Conservation (phyloP, 2,113 vertebrate genomes). For the Perccottus glenii region DNA sequence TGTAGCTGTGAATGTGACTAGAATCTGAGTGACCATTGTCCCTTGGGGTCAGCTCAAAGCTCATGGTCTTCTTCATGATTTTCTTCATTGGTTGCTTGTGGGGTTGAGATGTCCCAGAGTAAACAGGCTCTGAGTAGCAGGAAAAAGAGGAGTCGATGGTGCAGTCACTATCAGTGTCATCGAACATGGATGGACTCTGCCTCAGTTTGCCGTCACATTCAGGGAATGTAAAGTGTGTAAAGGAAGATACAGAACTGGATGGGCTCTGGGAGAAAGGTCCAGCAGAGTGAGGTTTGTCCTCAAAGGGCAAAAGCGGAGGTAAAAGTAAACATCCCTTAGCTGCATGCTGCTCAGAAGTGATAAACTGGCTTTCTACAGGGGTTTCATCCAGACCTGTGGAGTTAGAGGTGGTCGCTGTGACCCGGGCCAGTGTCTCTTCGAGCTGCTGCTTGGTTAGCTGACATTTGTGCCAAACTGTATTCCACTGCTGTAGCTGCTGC, state of each 20-base stretch:
- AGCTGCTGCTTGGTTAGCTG: constrained; percentile 74
- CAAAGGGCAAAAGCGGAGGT: constrained; percentile 45
- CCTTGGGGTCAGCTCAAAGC: constrained; percentile 68
- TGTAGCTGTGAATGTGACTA: constrained; percentile 76
- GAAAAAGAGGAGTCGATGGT: constrained; percentile 76
- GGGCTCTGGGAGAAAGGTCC: constrained; percentile 59
- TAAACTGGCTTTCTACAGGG: constrained; percentile 13
- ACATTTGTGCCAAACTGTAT: constrained; percentile 74
- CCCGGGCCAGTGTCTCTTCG: constrained; percentile 69
- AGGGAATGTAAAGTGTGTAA: constrained; percentile 58
- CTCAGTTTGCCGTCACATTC: constrained; percentile 53
- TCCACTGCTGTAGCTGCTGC: constrained; percentile 76
- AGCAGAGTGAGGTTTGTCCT: constrained; percentile 60
- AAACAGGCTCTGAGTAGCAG: constrained; percentile 76
- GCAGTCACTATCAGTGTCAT: constrained; percentile 81
- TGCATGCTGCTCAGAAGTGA: constrained; percentile 8
- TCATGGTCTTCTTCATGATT: constrained; percentile 84
- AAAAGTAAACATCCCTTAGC: constrained; percentile 26
- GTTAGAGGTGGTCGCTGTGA: constrained; percentile 2
- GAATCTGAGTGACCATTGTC: constrained; percentile 61
- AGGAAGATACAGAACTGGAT: constrained; percentile 52
- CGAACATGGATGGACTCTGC: constrained; percentile 64
- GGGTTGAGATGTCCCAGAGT: constrained; percentile 61
- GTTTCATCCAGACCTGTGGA: neutral
- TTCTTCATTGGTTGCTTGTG: constrained; percentile 85